Conservation (phyloP, 2,113 vertebrate species). For the Microtus richardsoni region DNA sequence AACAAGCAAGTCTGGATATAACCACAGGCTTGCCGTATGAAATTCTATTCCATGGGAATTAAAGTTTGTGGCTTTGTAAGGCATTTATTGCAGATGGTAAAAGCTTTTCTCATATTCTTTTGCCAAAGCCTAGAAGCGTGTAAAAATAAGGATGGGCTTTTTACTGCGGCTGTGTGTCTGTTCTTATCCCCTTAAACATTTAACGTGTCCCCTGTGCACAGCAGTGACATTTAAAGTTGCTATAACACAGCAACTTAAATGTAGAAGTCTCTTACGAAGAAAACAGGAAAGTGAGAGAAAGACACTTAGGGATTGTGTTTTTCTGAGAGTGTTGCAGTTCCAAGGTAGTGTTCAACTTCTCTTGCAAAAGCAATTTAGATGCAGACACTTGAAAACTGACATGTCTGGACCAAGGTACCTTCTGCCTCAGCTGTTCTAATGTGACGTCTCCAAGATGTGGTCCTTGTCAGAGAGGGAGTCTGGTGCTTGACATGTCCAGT, state of each 20-base stretch:
- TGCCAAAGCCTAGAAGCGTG: neutral
- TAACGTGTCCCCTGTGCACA: neutral
- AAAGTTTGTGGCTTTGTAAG: slow-evolving; percentile 59
- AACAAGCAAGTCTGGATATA: slow-evolving; percentile 5
- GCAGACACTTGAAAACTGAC: neutral
- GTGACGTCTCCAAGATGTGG: neutral
- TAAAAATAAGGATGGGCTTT: slow-evolving; percentile 15
- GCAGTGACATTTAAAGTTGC: neutral
- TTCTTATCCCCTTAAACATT: slow-evolving; percentile 46
- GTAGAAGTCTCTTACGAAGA: neutral
- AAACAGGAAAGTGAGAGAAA: neutral
- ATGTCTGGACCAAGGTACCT: too few relatives aligned
- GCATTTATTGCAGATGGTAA: slow-evolving; percentile 8
- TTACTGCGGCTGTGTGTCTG: neutral
- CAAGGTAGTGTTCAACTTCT: neutral
- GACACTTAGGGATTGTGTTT: neutral
- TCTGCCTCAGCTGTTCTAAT: neutral
- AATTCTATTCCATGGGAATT: slow-evolving; percentile 67
- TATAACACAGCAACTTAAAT: neutral
- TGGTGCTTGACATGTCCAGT: neutral
- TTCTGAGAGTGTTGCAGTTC: neutral
- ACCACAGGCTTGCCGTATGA: slow-evolving; percentile 47
- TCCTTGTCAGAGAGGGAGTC: neutral
- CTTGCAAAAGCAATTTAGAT: neutral
- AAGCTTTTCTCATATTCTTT: slow-evolving; percentile 45